Evolutionary conservation across 2,888 invertebrate genomes (phyloP).

Genomic region (Pandemis cinnamomeana): DNA sequence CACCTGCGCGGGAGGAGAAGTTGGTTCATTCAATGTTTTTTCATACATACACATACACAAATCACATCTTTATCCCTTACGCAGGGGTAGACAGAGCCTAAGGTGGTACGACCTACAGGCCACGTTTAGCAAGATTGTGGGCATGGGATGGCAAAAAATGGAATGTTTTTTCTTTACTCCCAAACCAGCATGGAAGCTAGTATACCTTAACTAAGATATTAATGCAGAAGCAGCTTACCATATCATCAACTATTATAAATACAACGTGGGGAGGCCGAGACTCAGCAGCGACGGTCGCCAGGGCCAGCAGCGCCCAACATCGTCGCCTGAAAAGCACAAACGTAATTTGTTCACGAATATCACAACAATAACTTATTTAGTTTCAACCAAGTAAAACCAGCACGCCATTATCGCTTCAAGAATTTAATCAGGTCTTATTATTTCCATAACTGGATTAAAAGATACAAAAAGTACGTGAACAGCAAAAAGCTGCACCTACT

Average conservation of each 20-base stretch:
- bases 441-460: conserved; percentile 5
- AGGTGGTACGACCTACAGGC: too few species aligned
- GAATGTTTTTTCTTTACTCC: too few species aligned
- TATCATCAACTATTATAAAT: conserved; percentile 92
- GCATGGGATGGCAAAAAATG: too few species aligned
- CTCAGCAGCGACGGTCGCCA: conserved; percentile 52
- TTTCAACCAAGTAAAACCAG: neutral
- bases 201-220: too few species aligned
- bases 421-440: neutral
- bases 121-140: too few species aligned
- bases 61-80: too few species aligned
- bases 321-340: conserved; percentile 53
- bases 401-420: neutral
- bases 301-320: conserved; percentile 57
- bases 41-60: too few species aligned
- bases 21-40: too few species aligned
- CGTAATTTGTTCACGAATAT: neutral
- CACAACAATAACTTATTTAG: neutral
- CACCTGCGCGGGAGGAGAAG: too few species aligned
- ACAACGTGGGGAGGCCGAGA: conserved; percentile 86
- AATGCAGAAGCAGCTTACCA: conserved; percentile 82
- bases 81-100: too few species aligned
- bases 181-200: too few species aligned
- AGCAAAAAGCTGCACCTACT: neutral
- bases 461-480: neutral